Evolutionary conservation across 2,888 invertebrate species (phyloP).

Genomic region (Carabus problematicus): DNA sequence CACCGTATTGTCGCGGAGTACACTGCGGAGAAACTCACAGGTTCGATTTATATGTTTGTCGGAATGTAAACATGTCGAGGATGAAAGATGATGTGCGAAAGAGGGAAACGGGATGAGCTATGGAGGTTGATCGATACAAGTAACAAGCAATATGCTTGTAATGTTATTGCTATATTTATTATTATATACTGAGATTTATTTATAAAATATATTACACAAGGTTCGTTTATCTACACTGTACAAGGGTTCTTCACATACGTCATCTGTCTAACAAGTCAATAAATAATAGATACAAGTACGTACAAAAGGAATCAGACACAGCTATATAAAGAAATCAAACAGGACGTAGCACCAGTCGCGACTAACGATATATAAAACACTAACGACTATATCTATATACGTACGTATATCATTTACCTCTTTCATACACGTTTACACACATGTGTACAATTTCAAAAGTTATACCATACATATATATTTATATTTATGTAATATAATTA

Average conservation of each 20-base stretch:
- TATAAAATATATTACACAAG: conserved; percentile 63
- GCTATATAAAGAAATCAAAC: conserved; percentile 52
- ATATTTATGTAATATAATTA: too few relatives aligned
- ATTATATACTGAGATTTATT: conserved; percentile 55
- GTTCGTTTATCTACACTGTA: conserved; percentile 60
- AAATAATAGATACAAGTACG: conserved; percentile 50
- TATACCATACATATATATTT: too few relatives aligned
- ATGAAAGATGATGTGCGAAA: neutral
- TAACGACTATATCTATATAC: conserved; percentile 34
- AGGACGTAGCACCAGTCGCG: conserved; percentile 61
- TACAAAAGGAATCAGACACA: conserved; percentile 50
- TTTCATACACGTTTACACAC: neutral
- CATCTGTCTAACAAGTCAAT: conserved; percentile 53
- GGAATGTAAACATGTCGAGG: neutral
- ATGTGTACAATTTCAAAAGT: neutral
- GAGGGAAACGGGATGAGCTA: conserved; percentile 9
- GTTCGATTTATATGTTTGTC: neutral
- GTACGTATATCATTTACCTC: neutral
- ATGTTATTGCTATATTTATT: conserved; percentile 50
- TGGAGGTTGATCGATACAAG: too few relatives aligned
- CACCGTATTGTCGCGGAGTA: too few relatives aligned
- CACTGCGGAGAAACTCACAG: too few relatives aligned
- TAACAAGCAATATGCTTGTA: neutral
- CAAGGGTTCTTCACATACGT: conserved; percentile 51
- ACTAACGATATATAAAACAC: conserved; percentile 56